A percentile compares a stretch with the other conserved stretches of the same genome.
Evolutionary conservation across 1,140 invertebrate genomes (phyloP).

Genomic region (Pemphigus obesinymphae): DNA sequence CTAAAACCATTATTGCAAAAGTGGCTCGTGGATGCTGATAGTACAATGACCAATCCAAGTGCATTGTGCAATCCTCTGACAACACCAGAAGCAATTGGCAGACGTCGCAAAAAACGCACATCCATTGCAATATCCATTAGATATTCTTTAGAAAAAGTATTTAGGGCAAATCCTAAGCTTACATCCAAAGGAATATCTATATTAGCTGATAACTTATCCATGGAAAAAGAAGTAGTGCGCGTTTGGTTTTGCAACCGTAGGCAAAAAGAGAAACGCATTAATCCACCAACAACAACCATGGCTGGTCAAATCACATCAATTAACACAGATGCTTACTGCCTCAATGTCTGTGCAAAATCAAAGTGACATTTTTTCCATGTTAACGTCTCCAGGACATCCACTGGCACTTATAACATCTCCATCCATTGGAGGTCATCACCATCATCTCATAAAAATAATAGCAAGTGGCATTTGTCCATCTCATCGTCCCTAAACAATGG

Average conservation of each 20-base stretch:
- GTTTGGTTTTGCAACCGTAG: slow-evolving; percentile 95
- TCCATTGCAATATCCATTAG: slow-evolving; percentile 93
- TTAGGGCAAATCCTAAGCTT: slow-evolving; percentile 91
- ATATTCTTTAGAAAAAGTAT: slow-evolving; percentile 89
- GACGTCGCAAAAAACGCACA: slow-evolving; percentile 92
- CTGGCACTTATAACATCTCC: slow-evolving; percentile 45
- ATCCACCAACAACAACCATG: slow-evolving; percentile 67
- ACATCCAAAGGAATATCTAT: slow-evolving; percentile 92
- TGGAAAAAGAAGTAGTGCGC: slow-evolving; percentile 96
- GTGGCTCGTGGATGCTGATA: slow-evolving; percentile 95
- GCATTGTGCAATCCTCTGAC: slow-evolving; percentile 68
- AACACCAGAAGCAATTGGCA: slow-evolving; percentile 78
- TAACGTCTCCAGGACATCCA: slow-evolving; percentile 42
- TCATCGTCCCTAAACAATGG: slow-evolving; percentile 39
- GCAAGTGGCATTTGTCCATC: slow-evolving; percentile 40
- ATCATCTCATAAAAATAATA: slow-evolving; percentile 34
- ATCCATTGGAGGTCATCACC: slow-evolving; percentile 26
- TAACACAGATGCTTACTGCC: slow-evolving; percentile 42
- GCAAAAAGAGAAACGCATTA: slow-evolving; percentile 85
- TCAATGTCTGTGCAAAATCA: slow-evolving; percentile 33
- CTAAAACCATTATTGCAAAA: slow-evolving; percentile 94
- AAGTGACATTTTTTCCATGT: slow-evolving; percentile 25
- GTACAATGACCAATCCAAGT: slow-evolving; percentile 74
- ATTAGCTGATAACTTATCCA: slow-evolving; percentile 82
- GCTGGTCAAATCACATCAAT: slow-evolving; percentile 59